Percentiles rank a stretch among this genome's conserved stretches.
Conservation (phyloP, 2,888 invertebrate species). For the Drosophila phalerata region DNA sequence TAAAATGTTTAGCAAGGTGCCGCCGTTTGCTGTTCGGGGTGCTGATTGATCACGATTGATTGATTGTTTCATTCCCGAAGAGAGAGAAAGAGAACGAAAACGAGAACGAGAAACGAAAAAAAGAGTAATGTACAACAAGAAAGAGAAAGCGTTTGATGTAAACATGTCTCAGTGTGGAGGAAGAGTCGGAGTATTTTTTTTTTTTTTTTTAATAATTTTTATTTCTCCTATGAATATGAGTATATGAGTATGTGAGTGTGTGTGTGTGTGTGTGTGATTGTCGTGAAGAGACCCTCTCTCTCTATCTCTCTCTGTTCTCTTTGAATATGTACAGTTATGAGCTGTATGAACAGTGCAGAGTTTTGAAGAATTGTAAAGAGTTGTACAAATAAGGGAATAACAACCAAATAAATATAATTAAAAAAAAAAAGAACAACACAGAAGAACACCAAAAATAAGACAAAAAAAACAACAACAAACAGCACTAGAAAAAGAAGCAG, state of each 20-base stretch:
- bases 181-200: not conserved
- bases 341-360: slow-evolving; percentile 10
- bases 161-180: slow-evolving; percentile 21
- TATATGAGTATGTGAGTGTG: slow-evolving; percentile 35
- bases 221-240: not conserved
- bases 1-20: slow-evolving; percentile 83
- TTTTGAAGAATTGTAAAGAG: slow-evolving; percentile 13
- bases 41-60: slow-evolving; percentile 72
- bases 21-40: slow-evolving; percentile 84
- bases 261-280: slow-evolving; percentile 16
- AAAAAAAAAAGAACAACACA: slow-evolving; percentile 23
- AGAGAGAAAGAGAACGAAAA: slow-evolving; percentile 55
- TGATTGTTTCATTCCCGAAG: slow-evolving; percentile 30
- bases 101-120: slow-evolving; percentile 66
- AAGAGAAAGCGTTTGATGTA: slow-evolving; percentile 72
- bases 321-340: slow-evolving; percentile 42
- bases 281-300: slow-evolving; percentile 3
- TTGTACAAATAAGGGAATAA: slow-evolving; percentile 5
- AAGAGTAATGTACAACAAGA: slow-evolving; percentile 79
- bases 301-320: slow-evolving; percentile 7
- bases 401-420: not conserved
- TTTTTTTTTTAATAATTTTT: not conserved
- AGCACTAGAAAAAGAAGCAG: slow-evolving; percentile 29
- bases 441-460: slow-evolving; percentile 13
- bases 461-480: slow-evolving; percentile 17